Percentiles rank a stretch among this genome's conserved stretches.
These are phyloP conservation scores for Frankliniella intonsa DNA, from an alignment of 2,888 invertebrate species.

Conservation along the genomic window DNA sequence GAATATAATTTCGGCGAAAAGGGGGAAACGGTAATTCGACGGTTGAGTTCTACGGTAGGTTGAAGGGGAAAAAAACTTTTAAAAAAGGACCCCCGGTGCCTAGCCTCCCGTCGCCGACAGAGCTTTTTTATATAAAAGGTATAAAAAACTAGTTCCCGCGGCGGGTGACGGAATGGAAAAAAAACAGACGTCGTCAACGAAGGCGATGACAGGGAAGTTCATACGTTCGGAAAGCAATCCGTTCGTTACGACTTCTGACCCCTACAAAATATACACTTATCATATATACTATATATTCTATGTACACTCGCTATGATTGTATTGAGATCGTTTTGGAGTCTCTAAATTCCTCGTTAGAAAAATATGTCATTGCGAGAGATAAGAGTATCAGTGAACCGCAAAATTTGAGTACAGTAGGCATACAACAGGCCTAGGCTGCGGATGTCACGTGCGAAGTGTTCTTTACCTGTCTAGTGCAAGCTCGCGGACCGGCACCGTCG, in stretches of 20 bases:
- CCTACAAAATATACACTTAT: too few relatives aligned
- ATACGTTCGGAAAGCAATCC: not conserved
- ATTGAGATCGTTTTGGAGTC: too few relatives aligned
- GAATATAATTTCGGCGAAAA: constrained; percentile 27
- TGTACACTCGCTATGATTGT: too few relatives aligned
- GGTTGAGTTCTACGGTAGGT: constrained; percentile 10
- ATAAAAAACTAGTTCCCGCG: not conserved
- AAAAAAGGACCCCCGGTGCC: not conserved
- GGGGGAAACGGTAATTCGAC: constrained; percentile 26
- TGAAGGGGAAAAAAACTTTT: not conserved
- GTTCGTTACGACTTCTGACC: not conserved
- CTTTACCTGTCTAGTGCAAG: too few relatives aligned
- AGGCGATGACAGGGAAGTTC: not conserved
- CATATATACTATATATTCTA: too few relatives aligned
- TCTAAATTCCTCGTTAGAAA: too few relatives aligned
- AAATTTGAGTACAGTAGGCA: too few relatives aligned
- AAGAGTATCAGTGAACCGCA: too few relatives aligned
- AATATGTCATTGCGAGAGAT: too few relatives aligned
- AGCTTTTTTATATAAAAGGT: not conserved
- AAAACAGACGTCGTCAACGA: not conserved
- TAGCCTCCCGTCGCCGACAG: not conserved
- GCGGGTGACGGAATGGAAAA: not conserved
- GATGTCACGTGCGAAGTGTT: too few relatives aligned
- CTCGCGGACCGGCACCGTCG: too few relatives aligned
- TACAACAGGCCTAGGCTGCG: too few relatives aligned